These are phyloP conservation scores for Crematogaster levior DNA, from an alignment of 2,888 invertebrate species.

Conservation along the genomic window DNA sequence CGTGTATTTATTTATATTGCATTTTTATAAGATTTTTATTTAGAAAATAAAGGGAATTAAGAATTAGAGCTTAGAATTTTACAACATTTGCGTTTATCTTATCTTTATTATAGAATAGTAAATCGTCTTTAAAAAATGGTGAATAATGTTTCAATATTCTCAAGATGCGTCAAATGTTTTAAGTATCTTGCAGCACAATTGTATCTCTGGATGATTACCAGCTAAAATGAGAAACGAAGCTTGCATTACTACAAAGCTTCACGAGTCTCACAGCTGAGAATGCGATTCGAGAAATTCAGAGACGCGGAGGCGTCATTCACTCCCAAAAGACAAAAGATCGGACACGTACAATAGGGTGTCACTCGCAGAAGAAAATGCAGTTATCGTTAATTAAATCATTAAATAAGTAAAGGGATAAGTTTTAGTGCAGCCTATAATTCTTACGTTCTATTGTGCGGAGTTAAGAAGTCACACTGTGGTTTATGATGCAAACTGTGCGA, in stretches of 20 bases:
- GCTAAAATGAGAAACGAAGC: neutral
- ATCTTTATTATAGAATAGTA: neutral
- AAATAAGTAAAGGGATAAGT: slow-evolving; percentile 63
- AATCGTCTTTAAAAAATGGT: neutral
- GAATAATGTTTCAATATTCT: neutral
- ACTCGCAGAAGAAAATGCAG: slow-evolving; percentile 58
- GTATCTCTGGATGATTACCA: neutral
- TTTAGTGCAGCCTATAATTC: slow-evolving; percentile 69
- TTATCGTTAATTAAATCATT: slow-evolving; percentile 66
- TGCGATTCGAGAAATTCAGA: slow-evolving; percentile 28
- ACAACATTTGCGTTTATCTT: neutral
- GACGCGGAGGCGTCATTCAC: neutral
- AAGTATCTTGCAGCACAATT: neutral
- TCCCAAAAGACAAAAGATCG: neutral
- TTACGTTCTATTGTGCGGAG: too few species aligned
- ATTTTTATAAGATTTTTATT: neutral
- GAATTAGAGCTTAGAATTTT: neutral
- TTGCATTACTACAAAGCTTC: slow-evolving; percentile 50
- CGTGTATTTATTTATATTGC: neutral
- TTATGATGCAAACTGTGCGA: too few species aligned
- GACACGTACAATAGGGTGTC: neutral
- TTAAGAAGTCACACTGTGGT: too few species aligned
- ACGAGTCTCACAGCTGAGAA: slow-evolving; percentile 22
- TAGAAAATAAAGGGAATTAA: neutral
- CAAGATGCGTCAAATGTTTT: neutral